Conservation (phyloP, 2,888 invertebrate genomes). For the Mantis religiosa region DNA sequence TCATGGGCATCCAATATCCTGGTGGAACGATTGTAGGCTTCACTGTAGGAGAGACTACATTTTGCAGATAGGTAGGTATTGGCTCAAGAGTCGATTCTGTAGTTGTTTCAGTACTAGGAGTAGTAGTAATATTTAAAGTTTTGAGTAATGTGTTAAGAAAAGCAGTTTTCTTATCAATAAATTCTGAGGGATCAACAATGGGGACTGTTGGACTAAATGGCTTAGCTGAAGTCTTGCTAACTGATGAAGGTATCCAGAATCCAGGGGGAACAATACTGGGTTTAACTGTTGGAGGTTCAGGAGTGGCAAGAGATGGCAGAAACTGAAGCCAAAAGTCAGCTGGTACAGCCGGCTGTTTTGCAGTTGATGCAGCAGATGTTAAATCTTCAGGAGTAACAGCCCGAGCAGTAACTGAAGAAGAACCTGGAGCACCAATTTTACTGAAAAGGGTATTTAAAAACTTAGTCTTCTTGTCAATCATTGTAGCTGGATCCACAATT, state of each 20-base stretch:
- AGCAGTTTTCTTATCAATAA: too few relatives aligned
- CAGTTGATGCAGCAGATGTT: not conserved
- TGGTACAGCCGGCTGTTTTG: not conserved
- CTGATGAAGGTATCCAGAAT: too few relatives aligned
- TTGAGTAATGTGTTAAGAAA: too few relatives aligned
- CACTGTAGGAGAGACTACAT: not conserved
- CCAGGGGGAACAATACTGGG: too few relatives aligned
- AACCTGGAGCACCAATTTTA: not conserved
- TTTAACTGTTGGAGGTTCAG: too few relatives aligned
- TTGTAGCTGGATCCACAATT: conserved; percentile 27
- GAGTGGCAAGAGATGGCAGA: not conserved
- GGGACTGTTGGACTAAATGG: too few relatives aligned
- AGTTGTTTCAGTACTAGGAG: too few relatives aligned
- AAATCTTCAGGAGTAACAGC: not conserved
- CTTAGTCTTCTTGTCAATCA: conserved; percentile 27
- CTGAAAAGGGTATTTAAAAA: conserved; percentile 25
- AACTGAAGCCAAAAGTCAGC: conserved; percentile 13
- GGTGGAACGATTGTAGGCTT: conserved; percentile 26
- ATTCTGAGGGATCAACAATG: too few relatives aligned
- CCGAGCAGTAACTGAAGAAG: not conserved
- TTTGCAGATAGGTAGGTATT: too few relatives aligned
- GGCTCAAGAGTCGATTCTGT: too few relatives aligned
- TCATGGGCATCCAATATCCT: conserved; percentile 17
- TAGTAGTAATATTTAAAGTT: too few relatives aligned
- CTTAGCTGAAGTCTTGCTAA: too few relatives aligned